phyloP scores from a whole-genome alignment of 2,113 vertebrate genomes.

The Ictidomys tridecemlineatus region DNA sequence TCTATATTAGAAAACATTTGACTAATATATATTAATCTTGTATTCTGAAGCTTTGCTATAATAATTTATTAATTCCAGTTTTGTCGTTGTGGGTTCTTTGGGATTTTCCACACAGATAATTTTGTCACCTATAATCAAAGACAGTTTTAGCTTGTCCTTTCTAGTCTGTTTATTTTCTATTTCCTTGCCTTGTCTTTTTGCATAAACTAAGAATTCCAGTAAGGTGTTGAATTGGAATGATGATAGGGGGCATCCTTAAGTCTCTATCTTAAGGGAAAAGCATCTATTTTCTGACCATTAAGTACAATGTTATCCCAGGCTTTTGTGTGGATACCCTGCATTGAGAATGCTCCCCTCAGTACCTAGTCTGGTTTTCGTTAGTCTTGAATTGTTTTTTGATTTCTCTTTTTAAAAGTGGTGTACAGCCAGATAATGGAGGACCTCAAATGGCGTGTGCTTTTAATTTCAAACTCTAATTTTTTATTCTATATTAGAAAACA shows the following conservation, averaged over 20 bases:
- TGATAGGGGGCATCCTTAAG: not conserved
- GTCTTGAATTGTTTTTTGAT: not conserved
- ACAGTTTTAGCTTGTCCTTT: not conserved
- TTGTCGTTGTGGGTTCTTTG: not conserved
- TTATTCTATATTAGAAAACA: too few relatives aligned
- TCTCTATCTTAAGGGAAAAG: not conserved
- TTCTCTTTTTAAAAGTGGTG: not conserved
- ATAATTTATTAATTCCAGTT: not conserved
- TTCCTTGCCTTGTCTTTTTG: not conserved
- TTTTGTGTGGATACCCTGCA: not conserved
- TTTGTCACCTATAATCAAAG: too few relatives aligned
- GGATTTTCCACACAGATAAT: too few relatives aligned
- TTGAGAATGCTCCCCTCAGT: not conserved
- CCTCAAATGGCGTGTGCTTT: too few relatives aligned
- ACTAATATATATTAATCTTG: too few relatives aligned
- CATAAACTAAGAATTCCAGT: not conserved
- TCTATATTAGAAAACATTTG: too few relatives aligned
- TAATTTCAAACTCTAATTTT: too few relatives aligned
- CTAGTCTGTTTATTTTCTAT: not conserved
- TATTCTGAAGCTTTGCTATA: not conserved
- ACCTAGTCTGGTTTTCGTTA: not conserved
- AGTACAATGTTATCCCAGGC: not conserved
- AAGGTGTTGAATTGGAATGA: not conserved
- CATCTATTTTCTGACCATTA: not conserved
- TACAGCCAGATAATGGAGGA: not conserved